Conservation (phyloP, 2,797 vertebrate genomes). For the Halcyon leucocephala region DNA sequence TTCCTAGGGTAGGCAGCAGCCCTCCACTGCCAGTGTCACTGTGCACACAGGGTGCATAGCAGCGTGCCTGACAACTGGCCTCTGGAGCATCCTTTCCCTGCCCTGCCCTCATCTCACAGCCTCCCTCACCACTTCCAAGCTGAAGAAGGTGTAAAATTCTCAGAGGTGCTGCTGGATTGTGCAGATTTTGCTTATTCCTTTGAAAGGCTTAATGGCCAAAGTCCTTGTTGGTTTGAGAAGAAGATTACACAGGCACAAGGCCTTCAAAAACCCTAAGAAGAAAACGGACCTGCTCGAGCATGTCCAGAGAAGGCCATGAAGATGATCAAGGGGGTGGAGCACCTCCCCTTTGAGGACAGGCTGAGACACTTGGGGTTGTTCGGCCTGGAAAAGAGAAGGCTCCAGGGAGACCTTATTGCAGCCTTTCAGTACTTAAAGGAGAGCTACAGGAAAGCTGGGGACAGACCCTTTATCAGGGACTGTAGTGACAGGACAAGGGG, state of each 20-base stretch:
- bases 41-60: background rate
- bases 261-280: background rate
- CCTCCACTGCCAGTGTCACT: background rate
- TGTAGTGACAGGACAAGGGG: background rate
- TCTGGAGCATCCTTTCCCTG: background rate
- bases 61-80: background rate
- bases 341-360: background rate
- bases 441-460: background rate
- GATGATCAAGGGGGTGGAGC: background rate
- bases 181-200: background rate
- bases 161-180: background rate
- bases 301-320: background rate
- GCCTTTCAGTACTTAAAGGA: background rate
- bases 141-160: background rate
- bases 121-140: fast-evolving
- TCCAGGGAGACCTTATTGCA: background rate
- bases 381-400: background rate
- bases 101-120: background rate
- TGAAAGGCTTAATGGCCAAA: background rate
- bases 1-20: background rate
- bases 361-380: background rate
- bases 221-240: fast-evolving
- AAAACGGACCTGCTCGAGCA: background rate
- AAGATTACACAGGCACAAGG: background rate
- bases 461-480: background rate